Conservation (phyloP, 2,888 invertebrate species). For the Tupiocoris notatus region DNA sequence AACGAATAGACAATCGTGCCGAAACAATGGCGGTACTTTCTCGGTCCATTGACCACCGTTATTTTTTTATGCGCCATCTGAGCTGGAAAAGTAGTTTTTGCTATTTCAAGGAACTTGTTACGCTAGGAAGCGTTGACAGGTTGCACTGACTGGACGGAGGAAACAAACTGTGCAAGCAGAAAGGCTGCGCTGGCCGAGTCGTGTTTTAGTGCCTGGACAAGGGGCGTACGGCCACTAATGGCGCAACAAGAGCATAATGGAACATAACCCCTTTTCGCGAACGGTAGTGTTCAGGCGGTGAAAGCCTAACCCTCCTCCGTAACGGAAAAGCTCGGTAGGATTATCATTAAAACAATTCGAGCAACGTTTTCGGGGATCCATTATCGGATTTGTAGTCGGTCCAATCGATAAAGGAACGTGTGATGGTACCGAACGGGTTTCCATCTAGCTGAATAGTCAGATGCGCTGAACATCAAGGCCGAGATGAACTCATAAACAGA, state of each 20-base stretch:
- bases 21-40: not conserved
- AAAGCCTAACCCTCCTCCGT: not conserved
- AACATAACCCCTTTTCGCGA: constrained; percentile 9
- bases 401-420: not conserved
- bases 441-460: not conserved
- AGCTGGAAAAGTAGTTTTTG: not conserved
- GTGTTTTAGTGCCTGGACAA: not conserved
- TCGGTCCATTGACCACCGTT: not conserved
- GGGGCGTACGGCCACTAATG: constrained; percentile 22
- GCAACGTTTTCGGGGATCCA: constrained; percentile 38
- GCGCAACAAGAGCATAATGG: constrained; percentile 35
- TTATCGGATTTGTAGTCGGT: constrained; percentile 38
- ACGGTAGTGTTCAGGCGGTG: not conserved
- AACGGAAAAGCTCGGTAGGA: constrained; percentile 9
- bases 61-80: not conserved
- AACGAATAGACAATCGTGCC: not conserved
- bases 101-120: no score
- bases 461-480: not conserved
- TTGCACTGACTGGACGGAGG: no score
- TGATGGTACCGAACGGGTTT: not conserved
- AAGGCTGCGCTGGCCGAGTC: not conserved
- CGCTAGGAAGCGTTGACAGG: no score
- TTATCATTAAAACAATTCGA: constrained; percentile 37
- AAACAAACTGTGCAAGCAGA: no score
- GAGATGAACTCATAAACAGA: not conserved